Percentiles rank a stretch among this genome's conserved stretches.
phyloP scores from a whole-genome alignment of 2,113 vertebrate species.

The Eleginops maclovinus region DNA sequence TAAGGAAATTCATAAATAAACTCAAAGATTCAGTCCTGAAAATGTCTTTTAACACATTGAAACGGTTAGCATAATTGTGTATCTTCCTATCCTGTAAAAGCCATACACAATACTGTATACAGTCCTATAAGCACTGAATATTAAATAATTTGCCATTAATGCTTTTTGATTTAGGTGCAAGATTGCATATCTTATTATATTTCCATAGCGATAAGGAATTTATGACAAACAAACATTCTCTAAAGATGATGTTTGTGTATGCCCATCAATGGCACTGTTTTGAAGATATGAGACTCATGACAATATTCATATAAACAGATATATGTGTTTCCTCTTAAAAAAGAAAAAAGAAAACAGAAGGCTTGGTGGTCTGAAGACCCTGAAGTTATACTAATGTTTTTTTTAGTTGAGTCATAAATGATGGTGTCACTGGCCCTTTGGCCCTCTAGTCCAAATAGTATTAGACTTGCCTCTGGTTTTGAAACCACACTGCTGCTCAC shows the following conservation, averaged over 20 bases:
- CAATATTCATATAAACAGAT: slow-evolving; percentile 8
- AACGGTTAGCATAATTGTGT: background rate
- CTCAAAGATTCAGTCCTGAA: background rate
- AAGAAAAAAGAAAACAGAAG: background rate
- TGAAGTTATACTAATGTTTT: slow-evolving; percentile 15
- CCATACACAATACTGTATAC: background rate
- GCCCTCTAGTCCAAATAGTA: slow-evolving; percentile 37
- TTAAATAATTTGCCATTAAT: background rate
- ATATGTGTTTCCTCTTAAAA: background rate
- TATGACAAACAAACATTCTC: slow-evolving; percentile 2
- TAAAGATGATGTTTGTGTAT: background rate
- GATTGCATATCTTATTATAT: background rate
- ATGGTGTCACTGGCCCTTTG: slow-evolving; percentile 40
- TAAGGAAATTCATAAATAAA: slow-evolving; percentile 3
- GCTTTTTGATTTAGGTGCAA: background rate
- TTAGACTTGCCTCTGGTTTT: slow-evolving; percentile 30
- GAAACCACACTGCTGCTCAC: slow-evolving; percentile 1
- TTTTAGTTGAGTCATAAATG: slow-evolving; percentile 42
- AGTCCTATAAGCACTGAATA: background rate
- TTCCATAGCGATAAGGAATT: background rate
- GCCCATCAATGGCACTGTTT: slow-evolving; percentile 5
- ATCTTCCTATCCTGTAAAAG: background rate
- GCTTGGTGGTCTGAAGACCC: background rate
- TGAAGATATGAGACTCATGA: slow-evolving; percentile 1
- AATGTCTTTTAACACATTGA: background rate